Base-by-base conservation (phyloP, 2,113 vertebrate genomes). In the Glaucidium brasilianum region DNA sequence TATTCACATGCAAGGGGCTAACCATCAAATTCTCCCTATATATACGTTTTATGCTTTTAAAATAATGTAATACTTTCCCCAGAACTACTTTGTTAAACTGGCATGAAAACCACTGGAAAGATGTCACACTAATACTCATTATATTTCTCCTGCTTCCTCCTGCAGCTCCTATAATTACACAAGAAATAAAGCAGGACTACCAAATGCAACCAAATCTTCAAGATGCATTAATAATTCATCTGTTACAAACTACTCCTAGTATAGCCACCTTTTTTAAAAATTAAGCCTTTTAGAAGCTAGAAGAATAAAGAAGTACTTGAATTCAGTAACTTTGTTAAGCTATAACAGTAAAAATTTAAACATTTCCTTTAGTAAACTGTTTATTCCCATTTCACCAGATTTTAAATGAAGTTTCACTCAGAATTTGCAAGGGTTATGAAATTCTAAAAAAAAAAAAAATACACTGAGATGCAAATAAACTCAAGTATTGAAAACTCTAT, bases 391-490 rank as follows among this genome's bases (percentile, higher is more conserved):
- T 85, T 69, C 50, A 63, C 12, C 2, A 3, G 27, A 80, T 75
- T 88, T 59, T 41, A 37, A 85, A 94, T 43, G 12, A 78, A 47
- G 22, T 50, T 78, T 69, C 16, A 23, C 15, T 62, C 56, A 41
- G 22, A 87, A 66, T 68, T 90, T 80, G 30, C 32, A 83, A 50
- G 10, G 2, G 6, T 50, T 80, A 88, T 27, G 12, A 77, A n/a
- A 26, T 89, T 88, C 58, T 52, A 34, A 53, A 92, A 93, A 96
- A 34, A 53, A 92, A 93, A 96, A 83, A 55, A 83, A 53, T 5
- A 68, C 11, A 47, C 26, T 32, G 66, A 63, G 71, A 77, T 74
- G 78, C 14, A 85, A 69, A 89, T 64, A 37, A 86, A 73, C 37
- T 66, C 35, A 66, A 81, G 29, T 45, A 66, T 41, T 6, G 10